A percentile compares a stretch with the other conserved stretches of the same genome.
These are phyloP conservation scores for Aleiodes alternator DNA, from an alignment of 2,888 invertebrate species.

Conservation along the genomic window DNA sequence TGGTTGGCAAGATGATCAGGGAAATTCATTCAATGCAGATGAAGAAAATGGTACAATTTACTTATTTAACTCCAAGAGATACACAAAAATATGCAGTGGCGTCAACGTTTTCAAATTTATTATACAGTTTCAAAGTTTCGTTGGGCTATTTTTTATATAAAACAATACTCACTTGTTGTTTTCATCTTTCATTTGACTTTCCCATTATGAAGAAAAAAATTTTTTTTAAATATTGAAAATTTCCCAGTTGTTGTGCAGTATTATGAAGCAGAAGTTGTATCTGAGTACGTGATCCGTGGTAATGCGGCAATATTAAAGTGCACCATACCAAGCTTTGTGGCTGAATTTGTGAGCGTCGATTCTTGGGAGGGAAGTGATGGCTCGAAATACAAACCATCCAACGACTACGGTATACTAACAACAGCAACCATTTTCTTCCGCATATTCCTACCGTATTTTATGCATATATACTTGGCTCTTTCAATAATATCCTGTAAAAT, in stretches of 20 bases:
- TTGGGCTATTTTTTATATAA: neutral
- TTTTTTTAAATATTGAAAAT: neutral
- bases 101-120: conserved; percentile 41
- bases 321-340: conserved; percentile 92
- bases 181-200: neutral
- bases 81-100: conserved; percentile 30
- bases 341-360: conserved; percentile 93
- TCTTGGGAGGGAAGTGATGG: conserved; percentile 84
- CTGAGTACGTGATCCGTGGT: conserved; percentile 92
- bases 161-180: neutral
- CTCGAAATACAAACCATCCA: conserved; percentile 83
- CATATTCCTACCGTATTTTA: conserved; percentile 24
- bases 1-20: conserved; percentile 82
- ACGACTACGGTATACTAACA: conserved; percentile 82
- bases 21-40: conserved; percentile 72
- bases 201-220: conserved; percentile 10
- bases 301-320: conserved; percentile 92
- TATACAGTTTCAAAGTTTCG: neutral
- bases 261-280: conserved; percentile 92
- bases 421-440: conserved; percentile 3
- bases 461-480: neutral
- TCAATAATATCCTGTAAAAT: conserved; percentile 3
- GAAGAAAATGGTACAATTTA: conserved; percentile 67
- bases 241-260: conserved; percentile 89
- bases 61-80: neutral